Evolutionary conservation across 2,888 invertebrate species (phyloP).

Genomic region (Drosophila leonis): DNA sequence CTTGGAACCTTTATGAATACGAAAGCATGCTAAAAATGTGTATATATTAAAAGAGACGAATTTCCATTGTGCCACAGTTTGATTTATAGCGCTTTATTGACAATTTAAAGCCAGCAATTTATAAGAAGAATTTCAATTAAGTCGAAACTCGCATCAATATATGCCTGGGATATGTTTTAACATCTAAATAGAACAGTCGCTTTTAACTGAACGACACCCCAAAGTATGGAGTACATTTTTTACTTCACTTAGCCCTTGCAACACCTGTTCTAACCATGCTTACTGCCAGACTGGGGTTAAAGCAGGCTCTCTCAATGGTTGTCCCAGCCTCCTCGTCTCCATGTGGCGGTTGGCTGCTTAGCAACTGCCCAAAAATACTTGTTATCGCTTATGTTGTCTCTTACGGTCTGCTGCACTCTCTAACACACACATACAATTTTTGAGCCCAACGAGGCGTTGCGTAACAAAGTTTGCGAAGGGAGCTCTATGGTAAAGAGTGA

Average conservation of each 20-base stretch:
- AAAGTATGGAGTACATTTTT: slow-evolving; percentile 37
- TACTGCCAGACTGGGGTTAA: slow-evolving; percentile 17
- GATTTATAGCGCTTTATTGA: slow-evolving; percentile 15
- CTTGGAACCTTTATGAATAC: slow-evolving; percentile 58
- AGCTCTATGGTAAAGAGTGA: too few relatives aligned
- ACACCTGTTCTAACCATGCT: slow-evolving; percentile 61
- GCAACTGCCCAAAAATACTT: slow-evolving; percentile 64
- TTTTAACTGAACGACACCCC: slow-evolving; percentile 5
- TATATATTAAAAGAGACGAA: slow-evolving; percentile 17
- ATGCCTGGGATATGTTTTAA: neutral
- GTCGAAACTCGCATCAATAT: neutral
- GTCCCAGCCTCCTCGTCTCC: neutral
- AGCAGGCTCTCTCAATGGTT: neutral
- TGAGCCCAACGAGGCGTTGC: slow-evolving; percentile 36
- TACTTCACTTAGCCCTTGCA: slow-evolving; percentile 56
- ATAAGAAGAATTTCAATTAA: slow-evolving; percentile 11
- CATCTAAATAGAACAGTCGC: neutral
- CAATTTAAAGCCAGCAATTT: slow-evolving; percentile 10
- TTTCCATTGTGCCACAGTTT: slow-evolving; percentile 16
- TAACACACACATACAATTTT: slow-evolving; percentile 39
- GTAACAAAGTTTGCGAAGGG: neutral
- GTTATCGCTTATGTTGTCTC: slow-evolving; percentile 79
- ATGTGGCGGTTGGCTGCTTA: slow-evolving; percentile 31
- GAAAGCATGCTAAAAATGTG: slow-evolving; percentile 14
- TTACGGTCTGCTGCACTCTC: slow-evolving; percentile 80